phyloP scores from a whole-genome alignment of 2,797 vertebrate genomes.

The Oceanodroma leucorhoa region DNA sequence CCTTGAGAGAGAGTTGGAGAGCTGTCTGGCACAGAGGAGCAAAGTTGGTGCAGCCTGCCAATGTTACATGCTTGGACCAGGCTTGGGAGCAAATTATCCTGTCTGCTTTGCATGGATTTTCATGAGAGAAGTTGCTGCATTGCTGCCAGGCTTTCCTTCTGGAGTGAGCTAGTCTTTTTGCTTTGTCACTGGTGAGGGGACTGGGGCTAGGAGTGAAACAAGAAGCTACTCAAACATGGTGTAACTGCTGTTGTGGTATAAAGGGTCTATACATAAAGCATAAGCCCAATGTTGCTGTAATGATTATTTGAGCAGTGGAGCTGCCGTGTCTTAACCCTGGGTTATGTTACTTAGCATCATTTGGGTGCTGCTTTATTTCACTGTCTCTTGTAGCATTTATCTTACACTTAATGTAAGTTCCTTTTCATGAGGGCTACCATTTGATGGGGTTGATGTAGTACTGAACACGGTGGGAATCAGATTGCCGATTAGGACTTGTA shows the following conservation, averaged over 20 bases:
- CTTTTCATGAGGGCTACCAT: neutral
- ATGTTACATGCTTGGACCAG: neutral
- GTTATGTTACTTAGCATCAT: neutral
- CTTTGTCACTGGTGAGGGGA: neutral
- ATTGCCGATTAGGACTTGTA: neutral
- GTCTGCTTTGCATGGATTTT: neutral
- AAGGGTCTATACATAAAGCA: neutral
- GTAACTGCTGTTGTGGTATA: neutral
- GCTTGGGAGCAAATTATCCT: neutral
- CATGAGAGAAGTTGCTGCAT: neutral
- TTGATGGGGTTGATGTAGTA: neutral
- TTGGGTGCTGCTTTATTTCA: neutral
- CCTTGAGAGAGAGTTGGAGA: neutral
- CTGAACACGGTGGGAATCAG: neutral
- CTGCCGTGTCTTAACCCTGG: neutral
- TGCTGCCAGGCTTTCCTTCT: neutral
- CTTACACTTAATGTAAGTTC: neutral
- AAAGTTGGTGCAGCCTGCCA: neutral
- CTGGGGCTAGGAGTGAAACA: neutral
- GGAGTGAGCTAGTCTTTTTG: neutral
- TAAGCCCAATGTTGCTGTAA: neutral
- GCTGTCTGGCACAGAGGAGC: neutral
- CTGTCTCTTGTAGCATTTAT: neutral
- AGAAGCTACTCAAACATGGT: neutral
- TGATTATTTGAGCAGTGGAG: neutral